A percentile compares a stretch with the other conserved stretches of the same genome.
Evolutionary conservation across 2,797 vertebrate genomes (phyloP).

Genomic region (Kryptolebias ocellatus): DNA sequence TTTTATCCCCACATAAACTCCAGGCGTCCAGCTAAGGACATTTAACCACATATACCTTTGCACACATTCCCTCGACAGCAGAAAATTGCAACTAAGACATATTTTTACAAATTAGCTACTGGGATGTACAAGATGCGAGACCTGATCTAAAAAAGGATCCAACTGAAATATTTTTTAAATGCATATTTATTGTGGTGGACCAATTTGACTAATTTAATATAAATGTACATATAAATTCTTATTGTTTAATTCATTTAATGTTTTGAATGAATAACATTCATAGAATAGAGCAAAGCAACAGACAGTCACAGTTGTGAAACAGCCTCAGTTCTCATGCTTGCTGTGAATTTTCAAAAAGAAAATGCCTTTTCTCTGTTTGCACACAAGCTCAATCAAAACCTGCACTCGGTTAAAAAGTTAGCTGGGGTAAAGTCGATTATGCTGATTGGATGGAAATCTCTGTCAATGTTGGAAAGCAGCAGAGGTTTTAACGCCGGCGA

Average conservation of each 20-base stretch:
- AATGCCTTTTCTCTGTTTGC: neutral
- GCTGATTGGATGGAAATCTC: slow-evolving; percentile 62
- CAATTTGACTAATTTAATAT: too few species aligned
- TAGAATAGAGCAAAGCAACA: neutral
- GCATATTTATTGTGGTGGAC: too few species aligned
- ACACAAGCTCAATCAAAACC: neutral
- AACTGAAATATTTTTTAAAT: too few species aligned
- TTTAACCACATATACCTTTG: neutral
- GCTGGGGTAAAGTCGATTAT: slow-evolving; percentile 26
- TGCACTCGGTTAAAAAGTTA: neutral
- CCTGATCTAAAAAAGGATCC: too few species aligned
- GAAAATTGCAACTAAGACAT: too few species aligned
- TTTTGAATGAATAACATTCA: neutral
- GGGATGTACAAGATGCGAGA: too few species aligned
- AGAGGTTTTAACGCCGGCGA: slow-evolving; percentile 24
- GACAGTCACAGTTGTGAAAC: neutral
- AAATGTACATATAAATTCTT: too few species aligned
- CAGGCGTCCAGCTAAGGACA: too few species aligned
- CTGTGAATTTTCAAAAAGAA: neutral
- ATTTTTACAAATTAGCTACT: too few species aligned
- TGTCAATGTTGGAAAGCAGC: slow-evolving; percentile 45
- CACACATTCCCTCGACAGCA: neutral
- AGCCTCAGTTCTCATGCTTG: neutral
- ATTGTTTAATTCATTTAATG: too few species aligned
- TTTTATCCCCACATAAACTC: neutral